Base-by-base conservation (phyloP, 2,888 invertebrate genomes). In the Craniophora ligustri region DNA sequence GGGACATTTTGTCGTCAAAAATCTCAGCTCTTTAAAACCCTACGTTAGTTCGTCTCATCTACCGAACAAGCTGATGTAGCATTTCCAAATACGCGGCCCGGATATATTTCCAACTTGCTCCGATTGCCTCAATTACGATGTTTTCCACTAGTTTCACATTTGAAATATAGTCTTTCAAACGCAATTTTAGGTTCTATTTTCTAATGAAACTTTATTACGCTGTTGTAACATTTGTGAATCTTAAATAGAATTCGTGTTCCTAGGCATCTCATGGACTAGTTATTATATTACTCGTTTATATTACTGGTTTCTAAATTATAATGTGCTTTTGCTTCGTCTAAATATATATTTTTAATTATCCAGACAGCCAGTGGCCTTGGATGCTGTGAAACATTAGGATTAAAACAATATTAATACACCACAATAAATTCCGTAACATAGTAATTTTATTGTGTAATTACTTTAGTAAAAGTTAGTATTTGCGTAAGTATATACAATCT, bases 71-170 rank as follows among this genome's bases (percentile, higher is more conserved):
- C 15, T 62, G 13, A 47, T 30, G 21, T 4, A 16, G 15, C 18
- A 39, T 40, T 36, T n/a, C 1, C 10, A 16, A 32, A 53, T 26
- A 54, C 40, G 47, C 64, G 5, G 7, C 41, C 35, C 19, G 38
- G 58, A 57, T 59, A 39, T 59, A 58, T 75, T 63, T 63, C 47
- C 49, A 58, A 47, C 42, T 47, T 45, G 35, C 32, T 10, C 44
- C n/a, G 32, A 47, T 65, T 46, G 35, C 57, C 45, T 50, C 54
- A 71, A 74, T 61, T 60, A 66, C 41, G 42, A 45, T 60, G 58
- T 65, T 71, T 61, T 50, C 49, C 15, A 23, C 47, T 42, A 49
- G 36, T 54, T 59, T 51, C 7, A 61, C 11, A 47, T 57, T 66
- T 53, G 13, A 66, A 57, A 65, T 56, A 61, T 42, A 39, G 38